Percentiles rank a stretch among this genome's conserved stretches.
These are phyloP conservation scores for Falcaria lacertinaria DNA, from an alignment of 2,888 invertebrate species.

Conservation along the genomic window DNA sequence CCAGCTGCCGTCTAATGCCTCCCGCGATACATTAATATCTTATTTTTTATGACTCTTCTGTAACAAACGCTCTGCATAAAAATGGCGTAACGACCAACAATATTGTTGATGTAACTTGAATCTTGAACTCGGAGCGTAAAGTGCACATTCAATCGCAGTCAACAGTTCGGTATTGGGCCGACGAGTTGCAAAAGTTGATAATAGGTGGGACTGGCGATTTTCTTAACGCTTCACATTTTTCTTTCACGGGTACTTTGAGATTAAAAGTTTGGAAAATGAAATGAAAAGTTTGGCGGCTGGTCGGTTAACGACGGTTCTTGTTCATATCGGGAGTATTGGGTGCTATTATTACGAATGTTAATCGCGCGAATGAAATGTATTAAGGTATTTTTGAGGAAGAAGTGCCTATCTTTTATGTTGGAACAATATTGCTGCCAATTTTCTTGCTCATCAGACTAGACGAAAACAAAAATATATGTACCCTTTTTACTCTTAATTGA, in stretches of 20 bases:
- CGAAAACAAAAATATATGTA: too few relatives aligned
- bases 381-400: background rate
- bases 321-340: conserved; percentile 49
- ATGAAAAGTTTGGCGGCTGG: conserved; percentile 61
- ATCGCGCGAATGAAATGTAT: background rate
- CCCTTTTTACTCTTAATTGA: too few relatives aligned
- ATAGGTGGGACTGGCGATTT: conserved; percentile 77
- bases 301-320: conserved; percentile 40
- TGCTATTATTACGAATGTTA: conserved; percentile 11
- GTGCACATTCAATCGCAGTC: background rate
- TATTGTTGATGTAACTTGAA: background rate
- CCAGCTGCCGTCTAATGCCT: conserved; percentile 75
- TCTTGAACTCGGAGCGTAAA: conserved; percentile 4
- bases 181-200: conserved; percentile 65
- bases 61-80: conserved; percentile 60
- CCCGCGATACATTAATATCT: conserved; percentile 80
- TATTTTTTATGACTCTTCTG: conserved; percentile 79
- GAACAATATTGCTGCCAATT: too few relatives aligned
- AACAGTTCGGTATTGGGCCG: conserved; percentile 12
- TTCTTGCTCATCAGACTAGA: too few relatives aligned
- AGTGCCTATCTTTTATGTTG: background rate
- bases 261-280: conserved; percentile 78
- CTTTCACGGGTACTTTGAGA: conserved; percentile 79
- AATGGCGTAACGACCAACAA: conserved; percentile 34
- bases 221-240: conserved; percentile 71